Base-by-base conservation (phyloP, 2,797 vertebrate species). In the Sebastes kiyomatsui region DNA sequence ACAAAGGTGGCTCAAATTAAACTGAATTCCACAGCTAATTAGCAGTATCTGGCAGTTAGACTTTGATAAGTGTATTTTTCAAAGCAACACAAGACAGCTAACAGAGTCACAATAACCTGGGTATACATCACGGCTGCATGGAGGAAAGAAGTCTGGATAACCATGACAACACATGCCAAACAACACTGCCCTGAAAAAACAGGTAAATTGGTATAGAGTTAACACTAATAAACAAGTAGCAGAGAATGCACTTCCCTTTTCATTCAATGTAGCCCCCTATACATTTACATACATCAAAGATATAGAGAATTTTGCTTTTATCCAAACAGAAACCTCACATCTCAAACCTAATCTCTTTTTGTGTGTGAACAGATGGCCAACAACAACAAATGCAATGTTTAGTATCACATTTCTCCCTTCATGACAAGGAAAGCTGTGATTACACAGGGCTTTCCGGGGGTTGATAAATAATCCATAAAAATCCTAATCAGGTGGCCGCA, bases 401-500 rank as follows among this genome's bases (percentile, higher is more conserved):
- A 46, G 32, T 5, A 46, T 32, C 42, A 32, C 7, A 46, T 70
- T 75, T 54, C 30, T 58, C 61, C 52, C 46, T 77, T 78, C 20
- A 49, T 33, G 28, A 55, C 16, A 65, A 46, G 38, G 74, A 60
- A 72, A 74, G 55, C 27, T 60, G 66, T 16, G 67, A 70, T 64
- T 18, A 70, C 64, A 78, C 69, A 62, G 55, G 1, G 23, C 58
- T 42, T 75, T 82, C 60, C n/a, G 1, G 32, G 20, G 16, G 38
- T 72, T 60, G 11, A 71, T 49, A 82, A 83, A 74, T 28, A 74
- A 64, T 35, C 25, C 77, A 87, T 82, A 84, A 77, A 80, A 87
- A 77, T 77, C 74, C 68, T 71, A 68, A 87, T 84, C 77, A 68
- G 70, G 35, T 49, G 16, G 75, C 35, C 58, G 25, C 73, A 79